A percentile compares a stretch with the other conserved stretches of the same genome.
phyloP scores from a whole-genome alignment of 2,888 invertebrate genomes.

The Aspidiotus rigidus region DNA sequence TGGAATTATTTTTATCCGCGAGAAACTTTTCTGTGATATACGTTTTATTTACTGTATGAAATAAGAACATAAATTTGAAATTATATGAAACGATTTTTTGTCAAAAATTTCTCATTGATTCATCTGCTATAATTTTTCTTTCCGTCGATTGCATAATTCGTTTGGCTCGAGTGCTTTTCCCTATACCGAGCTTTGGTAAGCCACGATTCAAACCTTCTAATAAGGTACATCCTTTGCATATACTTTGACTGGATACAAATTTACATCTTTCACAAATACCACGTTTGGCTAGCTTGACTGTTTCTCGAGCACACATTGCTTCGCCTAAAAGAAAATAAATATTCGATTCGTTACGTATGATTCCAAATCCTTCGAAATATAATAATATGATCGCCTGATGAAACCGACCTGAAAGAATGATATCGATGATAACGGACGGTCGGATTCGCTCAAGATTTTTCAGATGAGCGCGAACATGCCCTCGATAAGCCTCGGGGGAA shows the following conservation, averaged over 20 bases:
- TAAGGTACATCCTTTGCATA: slow-evolving; percentile 94
- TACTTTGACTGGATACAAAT: slow-evolving; percentile 81
- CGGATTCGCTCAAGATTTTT: slow-evolving; percentile 92
- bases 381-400: background rate
- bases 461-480: slow-evolving; percentile 77
- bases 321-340: slow-evolving; percentile 56
- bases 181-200: slow-evolving; percentile 79
- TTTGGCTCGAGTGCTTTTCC: slow-evolving; percentile 73
- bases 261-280: slow-evolving; percentile 76
- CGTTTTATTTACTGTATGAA: too few species aligned
- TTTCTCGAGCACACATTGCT: slow-evolving; percentile 70
- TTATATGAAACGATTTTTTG: background rate
- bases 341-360: background rate
- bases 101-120: slow-evolving; percentile 20
- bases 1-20: too few species aligned
- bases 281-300: slow-evolving; percentile 69
- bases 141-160: background rate
- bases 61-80: background rate
- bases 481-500: slow-evolving; percentile 95
- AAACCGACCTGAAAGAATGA: slow-evolving; percentile 70
- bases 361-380: slow-evolving; percentile 3
- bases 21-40: too few species aligned
- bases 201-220: slow-evolving; percentile 93
- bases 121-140: background rate
- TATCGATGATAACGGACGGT: slow-evolving; percentile 84